These are phyloP conservation scores for Chironomus striatipennis DNA, from an alignment of 1,140 invertebrate genomes.

Conservation along the genomic window DNA sequence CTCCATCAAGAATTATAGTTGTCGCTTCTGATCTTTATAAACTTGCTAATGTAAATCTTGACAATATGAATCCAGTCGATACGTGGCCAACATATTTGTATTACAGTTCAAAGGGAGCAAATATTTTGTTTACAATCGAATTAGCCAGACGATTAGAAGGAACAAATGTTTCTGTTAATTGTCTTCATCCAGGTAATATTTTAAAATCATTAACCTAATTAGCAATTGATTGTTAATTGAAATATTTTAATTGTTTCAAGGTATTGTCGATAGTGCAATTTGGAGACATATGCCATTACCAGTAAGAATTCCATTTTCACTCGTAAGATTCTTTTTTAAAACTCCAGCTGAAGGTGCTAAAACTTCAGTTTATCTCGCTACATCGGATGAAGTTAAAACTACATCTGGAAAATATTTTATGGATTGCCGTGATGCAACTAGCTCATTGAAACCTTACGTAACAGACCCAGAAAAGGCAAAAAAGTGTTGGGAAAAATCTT, in stretches of 20 bases:
- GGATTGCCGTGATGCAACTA: constrained; percentile 53
- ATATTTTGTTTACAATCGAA: constrained; percentile 71
- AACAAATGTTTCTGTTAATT: constrained; percentile 65
- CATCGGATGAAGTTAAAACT: constrained; percentile 57
- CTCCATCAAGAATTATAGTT: constrained; percentile 65
- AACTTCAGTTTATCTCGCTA: constrained; percentile 61
- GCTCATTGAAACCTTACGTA: constrained; percentile 45
- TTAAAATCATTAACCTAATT: too few relatives aligned
- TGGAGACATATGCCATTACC: constrained; percentile 61
- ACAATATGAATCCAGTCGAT: constrained; percentile 59
- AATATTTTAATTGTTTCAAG: constrained; percentile 60
- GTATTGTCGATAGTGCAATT: constrained; percentile 67
- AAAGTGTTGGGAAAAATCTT: constrained; percentile 70
- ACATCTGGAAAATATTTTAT: constrained; percentile 68
- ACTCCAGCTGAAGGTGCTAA: constrained; percentile 63
- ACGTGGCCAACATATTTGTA: constrained; percentile 57
- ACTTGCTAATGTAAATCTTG: constrained; percentile 56
- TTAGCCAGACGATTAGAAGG: constrained; percentile 61
- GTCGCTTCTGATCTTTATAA: constrained; percentile 70
- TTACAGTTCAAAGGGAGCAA: constrained; percentile 72
- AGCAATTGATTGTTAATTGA: too few relatives aligned
- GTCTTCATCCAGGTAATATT: constrained; percentile 57
- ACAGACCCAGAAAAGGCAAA: constrained; percentile 56
- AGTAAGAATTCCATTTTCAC: constrained; percentile 50
- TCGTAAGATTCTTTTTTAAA: constrained; percentile 56